phyloP scores from a whole-genome alignment of 2,888 invertebrate species.

The Diarsia brunnea region DNA sequence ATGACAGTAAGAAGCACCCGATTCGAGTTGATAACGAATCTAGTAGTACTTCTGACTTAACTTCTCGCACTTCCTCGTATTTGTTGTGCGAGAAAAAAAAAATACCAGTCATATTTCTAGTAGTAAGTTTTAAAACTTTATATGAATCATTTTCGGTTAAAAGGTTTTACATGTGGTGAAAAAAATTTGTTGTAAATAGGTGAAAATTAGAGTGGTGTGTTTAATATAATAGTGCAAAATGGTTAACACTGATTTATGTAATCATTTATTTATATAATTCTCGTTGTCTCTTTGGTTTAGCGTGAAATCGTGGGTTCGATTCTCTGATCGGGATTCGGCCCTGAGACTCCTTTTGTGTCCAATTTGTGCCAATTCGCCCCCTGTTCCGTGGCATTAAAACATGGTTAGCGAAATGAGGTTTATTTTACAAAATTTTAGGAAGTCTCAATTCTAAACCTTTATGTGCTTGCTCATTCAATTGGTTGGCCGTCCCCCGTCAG shows the following conservation, averaged over 20 bases:
- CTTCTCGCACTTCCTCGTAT: too few species aligned
- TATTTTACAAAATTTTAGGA: neutral
- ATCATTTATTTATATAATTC: neutral
- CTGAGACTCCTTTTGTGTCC: neutral
- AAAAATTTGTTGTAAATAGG: neutral
- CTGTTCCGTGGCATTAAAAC: neutral
- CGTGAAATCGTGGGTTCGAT: neutral
- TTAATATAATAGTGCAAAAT: too few species aligned
- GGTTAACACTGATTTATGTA: neutral
- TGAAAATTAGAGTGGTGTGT: neutral
- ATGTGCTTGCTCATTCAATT: too few species aligned
- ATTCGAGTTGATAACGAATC: neutral
- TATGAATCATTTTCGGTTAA: neutral
- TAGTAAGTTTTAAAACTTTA: constrained; percentile 22
- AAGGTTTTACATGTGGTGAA: neutral
- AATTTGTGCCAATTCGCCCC: neutral
- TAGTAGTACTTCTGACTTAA: neutral
- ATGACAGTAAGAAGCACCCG: neutral
- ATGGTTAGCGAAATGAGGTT: neutral
- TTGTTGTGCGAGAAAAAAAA: constrained; percentile 1
- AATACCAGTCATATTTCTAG: constrained; percentile 13
- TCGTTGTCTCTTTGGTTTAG: neutral
- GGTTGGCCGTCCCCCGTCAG: neutral
- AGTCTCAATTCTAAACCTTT: neutral
- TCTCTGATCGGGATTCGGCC: neutral